phyloP scores from a whole-genome alignment of 2,797 vertebrate genomes.

The Ctenosaura bakeri region DNA sequence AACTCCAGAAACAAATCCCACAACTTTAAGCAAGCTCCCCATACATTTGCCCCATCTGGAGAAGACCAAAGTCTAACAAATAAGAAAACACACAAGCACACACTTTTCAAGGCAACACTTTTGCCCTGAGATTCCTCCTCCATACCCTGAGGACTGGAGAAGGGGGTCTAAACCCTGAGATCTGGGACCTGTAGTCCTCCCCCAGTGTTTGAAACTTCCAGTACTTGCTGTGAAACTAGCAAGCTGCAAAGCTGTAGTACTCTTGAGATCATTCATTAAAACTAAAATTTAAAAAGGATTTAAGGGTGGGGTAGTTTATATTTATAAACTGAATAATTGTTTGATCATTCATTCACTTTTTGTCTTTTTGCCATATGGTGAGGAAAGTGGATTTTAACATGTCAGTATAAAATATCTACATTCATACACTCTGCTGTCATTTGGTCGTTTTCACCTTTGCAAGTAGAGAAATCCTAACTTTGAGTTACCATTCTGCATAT shows the following conservation, averaged over 20 bases:
- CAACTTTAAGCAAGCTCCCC: too few species aligned
- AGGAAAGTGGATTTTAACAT: not conserved
- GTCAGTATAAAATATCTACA: not conserved
- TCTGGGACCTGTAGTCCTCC: too few species aligned
- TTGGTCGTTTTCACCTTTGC: not conserved
- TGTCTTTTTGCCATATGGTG: not conserved
- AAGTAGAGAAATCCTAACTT: not conserved
- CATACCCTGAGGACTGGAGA: too few species aligned
- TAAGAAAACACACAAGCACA: too few species aligned
- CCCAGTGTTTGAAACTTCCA: not conserved
- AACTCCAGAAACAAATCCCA: too few species aligned
- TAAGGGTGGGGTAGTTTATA: not conserved
- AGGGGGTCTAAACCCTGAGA: too few species aligned
- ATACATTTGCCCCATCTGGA: too few species aligned
- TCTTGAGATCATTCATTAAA: not conserved
- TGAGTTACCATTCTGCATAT: not conserved
- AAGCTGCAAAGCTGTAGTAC: not conserved
- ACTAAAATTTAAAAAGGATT: not conserved
- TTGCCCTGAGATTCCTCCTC: too few species aligned
- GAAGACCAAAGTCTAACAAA: too few species aligned
- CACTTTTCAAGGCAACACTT: too few species aligned
- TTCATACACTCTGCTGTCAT: not conserved
- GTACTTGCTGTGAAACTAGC: not conserved
- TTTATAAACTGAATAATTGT: not conserved
- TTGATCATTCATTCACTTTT: too few species aligned